These are phyloP conservation scores for Teleiodes luculella DNA, from an alignment of 2,888 invertebrate species.

Conservation along the genomic window DNA sequence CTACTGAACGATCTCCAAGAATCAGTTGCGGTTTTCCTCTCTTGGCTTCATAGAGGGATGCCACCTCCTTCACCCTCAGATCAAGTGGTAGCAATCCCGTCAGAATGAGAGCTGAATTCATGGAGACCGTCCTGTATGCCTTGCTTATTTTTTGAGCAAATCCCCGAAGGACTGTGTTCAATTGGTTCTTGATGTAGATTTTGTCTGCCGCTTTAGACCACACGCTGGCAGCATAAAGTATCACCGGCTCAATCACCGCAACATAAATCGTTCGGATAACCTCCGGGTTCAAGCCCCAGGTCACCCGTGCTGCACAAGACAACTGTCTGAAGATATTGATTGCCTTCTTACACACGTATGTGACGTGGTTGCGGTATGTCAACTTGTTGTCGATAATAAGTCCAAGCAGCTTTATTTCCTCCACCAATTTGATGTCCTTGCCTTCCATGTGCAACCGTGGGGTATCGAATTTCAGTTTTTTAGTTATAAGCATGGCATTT, in stretches of 20 bases:
- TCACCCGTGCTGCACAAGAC: neutral
- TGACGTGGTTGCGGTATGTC: constrained; percentile 7
- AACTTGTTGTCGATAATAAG: constrained; percentile 18
- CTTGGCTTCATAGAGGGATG: neutral
- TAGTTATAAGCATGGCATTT: no score
- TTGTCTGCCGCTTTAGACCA: constrained; percentile 12
- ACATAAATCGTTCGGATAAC: constrained; percentile 7
- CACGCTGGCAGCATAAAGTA: constrained; percentile 10
- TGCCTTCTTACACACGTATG: neutral
- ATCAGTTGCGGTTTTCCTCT: neutral
- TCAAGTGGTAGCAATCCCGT: constrained; percentile 10
- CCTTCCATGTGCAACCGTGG: neutral
- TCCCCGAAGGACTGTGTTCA: neutral
- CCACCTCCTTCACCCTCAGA: constrained; percentile 3
- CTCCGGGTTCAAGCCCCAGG: neutral
- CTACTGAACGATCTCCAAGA: neutral
- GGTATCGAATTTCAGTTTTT: no score
- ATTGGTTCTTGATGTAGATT: neutral
- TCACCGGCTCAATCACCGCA: constrained; percentile 3
- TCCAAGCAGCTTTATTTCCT: constrained; percentile 20
- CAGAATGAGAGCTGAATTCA: constrained; percentile 8
- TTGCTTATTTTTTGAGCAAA: neutral
- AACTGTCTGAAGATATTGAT: constrained; percentile 5
- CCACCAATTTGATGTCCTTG: neutral
- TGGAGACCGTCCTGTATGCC: neutral